Evolutionary conservation across 2,888 invertebrate species (phyloP).

Genomic region (Lochmaea capreae): DNA sequence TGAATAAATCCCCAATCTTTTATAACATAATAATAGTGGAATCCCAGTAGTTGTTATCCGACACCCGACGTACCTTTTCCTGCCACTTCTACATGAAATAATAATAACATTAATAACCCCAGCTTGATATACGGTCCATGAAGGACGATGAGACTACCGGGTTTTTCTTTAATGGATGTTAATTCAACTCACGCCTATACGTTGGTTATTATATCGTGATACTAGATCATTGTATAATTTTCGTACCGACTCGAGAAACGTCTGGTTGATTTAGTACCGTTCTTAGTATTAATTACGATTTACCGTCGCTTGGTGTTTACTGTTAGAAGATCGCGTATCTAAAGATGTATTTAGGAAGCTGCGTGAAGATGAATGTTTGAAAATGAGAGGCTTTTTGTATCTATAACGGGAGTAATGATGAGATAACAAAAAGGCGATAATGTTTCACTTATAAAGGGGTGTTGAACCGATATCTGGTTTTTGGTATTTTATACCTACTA

Average conservation of each 20-base stretch:
- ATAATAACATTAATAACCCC: slow-evolving; percentile 29
- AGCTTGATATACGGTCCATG: slow-evolving; percentile 47
- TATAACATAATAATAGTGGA: neutral
- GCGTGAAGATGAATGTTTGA: slow-evolving; percentile 1
- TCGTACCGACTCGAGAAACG: slow-evolving; percentile 34
- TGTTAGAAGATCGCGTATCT: slow-evolving; percentile 31
- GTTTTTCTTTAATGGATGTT: slow-evolving; percentile 51
- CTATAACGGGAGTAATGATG: neutral
- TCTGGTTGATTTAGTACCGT: slow-evolving; percentile 36
- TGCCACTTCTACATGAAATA: slow-evolving; percentile 25
- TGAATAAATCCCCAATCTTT: too few species aligned
- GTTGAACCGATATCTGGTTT: too few species aligned
- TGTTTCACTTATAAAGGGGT: too few species aligned
- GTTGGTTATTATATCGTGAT: slow-evolving; percentile 41
- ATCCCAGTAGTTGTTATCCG: slow-evolving; percentile 14
- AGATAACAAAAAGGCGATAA: neutral
- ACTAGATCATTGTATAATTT: slow-evolving; percentile 41
- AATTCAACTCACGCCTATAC: slow-evolving; percentile 40
- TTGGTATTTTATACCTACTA: too few species aligned
- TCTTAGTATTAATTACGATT: slow-evolving; percentile 36
- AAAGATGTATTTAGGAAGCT: neutral
- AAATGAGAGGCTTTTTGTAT: neutral
- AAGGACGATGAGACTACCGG: slow-evolving; percentile 53
- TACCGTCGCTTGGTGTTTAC: slow-evolving; percentile 31
- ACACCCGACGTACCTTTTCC: slow-evolving; percentile 14